Conservation (phyloP, 2,888 invertebrate species). For the Athalia cordata region DNA sequence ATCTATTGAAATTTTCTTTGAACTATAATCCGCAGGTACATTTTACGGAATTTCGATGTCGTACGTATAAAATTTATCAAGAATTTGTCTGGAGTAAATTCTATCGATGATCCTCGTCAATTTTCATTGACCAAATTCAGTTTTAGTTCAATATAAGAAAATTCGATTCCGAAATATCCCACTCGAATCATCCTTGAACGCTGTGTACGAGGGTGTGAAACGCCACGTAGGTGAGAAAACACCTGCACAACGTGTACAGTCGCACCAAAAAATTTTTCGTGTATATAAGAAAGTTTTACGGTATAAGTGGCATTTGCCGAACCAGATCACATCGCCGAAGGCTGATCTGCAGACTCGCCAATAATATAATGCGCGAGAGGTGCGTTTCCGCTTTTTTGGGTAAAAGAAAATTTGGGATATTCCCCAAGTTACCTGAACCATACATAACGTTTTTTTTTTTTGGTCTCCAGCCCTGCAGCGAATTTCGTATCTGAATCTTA, state of each 20-base stretch:
- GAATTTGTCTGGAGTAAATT: too few species aligned
- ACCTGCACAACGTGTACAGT: background rate
- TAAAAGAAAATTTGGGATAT: slow-evolving; percentile 4
- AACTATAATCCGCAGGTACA: too few species aligned
- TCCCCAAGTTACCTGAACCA: background rate
- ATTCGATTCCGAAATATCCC: too few species aligned
- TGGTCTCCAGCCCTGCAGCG: background rate
- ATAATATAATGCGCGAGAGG: background rate
- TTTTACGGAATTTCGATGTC: too few species aligned
- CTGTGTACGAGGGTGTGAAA: too few species aligned
- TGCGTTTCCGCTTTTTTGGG: background rate
- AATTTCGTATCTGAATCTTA: background rate
- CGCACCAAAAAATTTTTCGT: background rate
- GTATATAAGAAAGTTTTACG: background rate
- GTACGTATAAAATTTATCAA: too few species aligned
- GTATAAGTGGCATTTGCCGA: background rate
- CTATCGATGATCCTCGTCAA: too few species aligned
- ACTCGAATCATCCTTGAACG: too few species aligned
- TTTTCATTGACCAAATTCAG: too few species aligned
- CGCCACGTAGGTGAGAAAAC: too few species aligned
- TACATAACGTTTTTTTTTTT: background rate
- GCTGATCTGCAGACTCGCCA: slow-evolving; percentile 3
- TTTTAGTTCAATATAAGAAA: too few species aligned
- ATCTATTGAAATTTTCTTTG: too few species aligned
- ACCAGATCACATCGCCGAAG: slow-evolving; percentile 23